Percentiles rank a stretch among this genome's conserved stretches.
Evolutionary conservation across 2,797 vertebrate species (phyloP).

Genomic region (Acrocephalus scirpaceus): DNA sequence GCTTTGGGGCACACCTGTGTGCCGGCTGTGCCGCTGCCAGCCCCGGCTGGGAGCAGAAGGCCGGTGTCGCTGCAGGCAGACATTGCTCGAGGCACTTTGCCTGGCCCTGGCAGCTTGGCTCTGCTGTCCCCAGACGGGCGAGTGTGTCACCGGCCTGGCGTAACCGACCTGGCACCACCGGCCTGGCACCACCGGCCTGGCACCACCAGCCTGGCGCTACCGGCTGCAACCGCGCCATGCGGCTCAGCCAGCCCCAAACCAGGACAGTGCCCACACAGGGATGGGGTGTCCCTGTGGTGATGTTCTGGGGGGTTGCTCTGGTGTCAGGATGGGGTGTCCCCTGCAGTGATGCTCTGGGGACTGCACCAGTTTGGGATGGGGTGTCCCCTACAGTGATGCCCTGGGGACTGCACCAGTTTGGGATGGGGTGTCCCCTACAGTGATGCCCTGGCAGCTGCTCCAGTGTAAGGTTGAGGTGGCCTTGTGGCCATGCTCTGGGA

Average conservation of each 20-base stretch:
- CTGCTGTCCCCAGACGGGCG: neutral
- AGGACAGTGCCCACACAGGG: rapidly evolving
- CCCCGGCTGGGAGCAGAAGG: neutral
- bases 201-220: neutral
- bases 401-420: too few relatives aligned
- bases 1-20: neutral
- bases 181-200: neutral
- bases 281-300: neutral
- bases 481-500: rapidly evolving
- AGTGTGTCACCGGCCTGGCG: neutral
- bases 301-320: rapidly evolving
- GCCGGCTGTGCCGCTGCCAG: neutral
- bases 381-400: rapidly evolving
- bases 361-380: neutral
- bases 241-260: neutral
- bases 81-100: neutral
- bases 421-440: too few relatives aligned
- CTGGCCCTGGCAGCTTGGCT: neutral
- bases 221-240: rapidly evolving
- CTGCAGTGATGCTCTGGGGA: neutral
- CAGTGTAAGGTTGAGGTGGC: neutral
- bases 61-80: neutral
- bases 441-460: neutral
- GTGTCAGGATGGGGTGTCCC: neutral
- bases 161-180: neutral